Evolutionary conservation across 2,797 vertebrate genomes (phyloP).

Genomic region (Denticeps clupeoides): DNA sequence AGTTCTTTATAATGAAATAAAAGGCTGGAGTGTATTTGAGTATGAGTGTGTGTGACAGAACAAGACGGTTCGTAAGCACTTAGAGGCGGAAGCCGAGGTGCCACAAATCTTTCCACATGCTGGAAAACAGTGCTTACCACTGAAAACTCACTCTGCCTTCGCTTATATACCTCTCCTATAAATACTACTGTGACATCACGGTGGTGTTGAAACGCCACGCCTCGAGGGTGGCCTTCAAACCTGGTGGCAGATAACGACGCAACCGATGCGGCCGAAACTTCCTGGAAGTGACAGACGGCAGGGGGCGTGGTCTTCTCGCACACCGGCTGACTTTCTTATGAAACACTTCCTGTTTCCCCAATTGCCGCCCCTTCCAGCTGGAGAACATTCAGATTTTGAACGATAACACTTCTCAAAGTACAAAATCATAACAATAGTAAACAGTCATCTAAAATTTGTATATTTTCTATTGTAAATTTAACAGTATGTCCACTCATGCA

Average conservation of each 20-base stretch:
- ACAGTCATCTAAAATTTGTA: too few species aligned
- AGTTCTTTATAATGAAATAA: too few species aligned
- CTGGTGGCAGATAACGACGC: constrained; percentile 11
- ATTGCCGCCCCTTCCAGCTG: too few species aligned
- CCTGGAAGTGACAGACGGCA: constrained; percentile 8
- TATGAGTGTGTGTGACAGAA: not conserved
- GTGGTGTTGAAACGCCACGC: constrained; percentile 11
- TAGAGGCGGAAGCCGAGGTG: not conserved
- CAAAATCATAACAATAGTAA: too few species aligned
- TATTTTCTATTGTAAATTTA: too few species aligned
- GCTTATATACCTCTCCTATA: constrained; percentile 49
- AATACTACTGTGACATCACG: constrained; percentile 37
- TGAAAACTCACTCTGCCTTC: constrained; percentile 22
- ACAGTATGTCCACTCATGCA: too few species aligned
- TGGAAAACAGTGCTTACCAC: too few species aligned
- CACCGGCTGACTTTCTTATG: too few species aligned
- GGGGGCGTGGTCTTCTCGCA: too few species aligned
- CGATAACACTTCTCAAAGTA: too few species aligned
- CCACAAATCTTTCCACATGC: not conserved
- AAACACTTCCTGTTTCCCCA: constrained; percentile 6
- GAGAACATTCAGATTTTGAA: constrained; percentile 2
- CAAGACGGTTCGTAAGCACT: not conserved
- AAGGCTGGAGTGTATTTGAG: not conserved
- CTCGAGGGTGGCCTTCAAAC: not conserved
- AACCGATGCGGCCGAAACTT: constrained; percentile 17